These are phyloP conservation scores for Danio albolineatus DNA, from an alignment of 2,797 vertebrate species.

Conservation along the genomic window DNA sequence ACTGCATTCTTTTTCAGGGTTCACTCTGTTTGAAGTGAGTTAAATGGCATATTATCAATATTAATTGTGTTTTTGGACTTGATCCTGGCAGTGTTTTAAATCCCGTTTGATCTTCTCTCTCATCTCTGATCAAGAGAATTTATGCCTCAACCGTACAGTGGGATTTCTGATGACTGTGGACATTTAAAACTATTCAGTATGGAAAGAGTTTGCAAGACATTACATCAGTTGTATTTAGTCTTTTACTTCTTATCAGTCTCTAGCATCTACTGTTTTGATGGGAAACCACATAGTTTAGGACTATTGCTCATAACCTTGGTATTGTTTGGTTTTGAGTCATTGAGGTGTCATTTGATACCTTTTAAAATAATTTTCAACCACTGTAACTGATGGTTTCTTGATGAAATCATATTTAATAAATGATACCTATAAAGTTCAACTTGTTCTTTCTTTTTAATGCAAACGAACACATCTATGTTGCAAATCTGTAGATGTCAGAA, in stretches of 20 bases:
- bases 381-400: neutral
- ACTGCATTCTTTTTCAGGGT: conserved; percentile 3
- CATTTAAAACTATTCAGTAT: neutral
- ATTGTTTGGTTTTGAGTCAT: neutral
- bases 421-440: neutral
- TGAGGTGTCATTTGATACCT: neutral
- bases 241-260: neutral
- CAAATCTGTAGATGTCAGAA: no score
- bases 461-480: no score
- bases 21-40: conserved; percentile 15
- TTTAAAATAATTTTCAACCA: neutral
- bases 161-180: conserved; percentile 16
- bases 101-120: conserved; percentile 21
- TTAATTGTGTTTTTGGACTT: conserved; percentile 43
- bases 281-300: neutral
- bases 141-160: conserved; percentile 37
- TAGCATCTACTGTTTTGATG: neutral
- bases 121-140: conserved; percentile 13
- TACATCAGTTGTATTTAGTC: neutral
- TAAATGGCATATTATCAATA: conserved; percentile 11
- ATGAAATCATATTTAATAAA: conserved; percentile 31
- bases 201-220: neutral
- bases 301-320: neutral
- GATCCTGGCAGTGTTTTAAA: conserved; percentile 40
- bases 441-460: neutral